These are phyloP conservation scores for Epinephelus moara DNA, from an alignment of 2,113 vertebrate species.

Conservation along the genomic window DNA sequence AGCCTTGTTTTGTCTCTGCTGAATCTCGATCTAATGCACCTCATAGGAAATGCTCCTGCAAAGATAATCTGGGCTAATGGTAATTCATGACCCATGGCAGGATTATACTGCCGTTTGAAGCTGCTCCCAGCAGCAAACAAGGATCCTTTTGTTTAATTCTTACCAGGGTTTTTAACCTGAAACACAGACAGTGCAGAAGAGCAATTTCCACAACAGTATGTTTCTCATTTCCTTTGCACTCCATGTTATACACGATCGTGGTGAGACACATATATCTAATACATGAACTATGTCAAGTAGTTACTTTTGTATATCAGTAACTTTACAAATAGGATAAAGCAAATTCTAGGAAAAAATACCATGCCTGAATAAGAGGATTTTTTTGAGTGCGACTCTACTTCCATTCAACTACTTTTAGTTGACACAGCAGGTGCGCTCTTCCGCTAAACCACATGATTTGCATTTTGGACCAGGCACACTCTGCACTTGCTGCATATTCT, in stretches of 20 bases:
- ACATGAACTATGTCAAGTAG: constrained; percentile 17
- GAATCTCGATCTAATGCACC: constrained; percentile 46
- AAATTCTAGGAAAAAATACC: constrained; percentile 33
- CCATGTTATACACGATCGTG: background rate
- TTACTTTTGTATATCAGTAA: constrained; percentile 45
- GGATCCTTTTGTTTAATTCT: constrained; percentile 62
- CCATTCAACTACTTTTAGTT: constrained; percentile 18
- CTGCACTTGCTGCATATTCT: background rate
- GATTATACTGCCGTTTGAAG: constrained; percentile 74
- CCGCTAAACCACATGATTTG: constrained; percentile 8
- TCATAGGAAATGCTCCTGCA: constrained; percentile 57
- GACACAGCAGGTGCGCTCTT: constrained; percentile 37
- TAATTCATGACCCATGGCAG: constrained; percentile 64
- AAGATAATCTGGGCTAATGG: constrained; percentile 67
- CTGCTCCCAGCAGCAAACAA: constrained; percentile 57
- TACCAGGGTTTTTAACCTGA: constrained; percentile 46
- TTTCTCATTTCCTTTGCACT: constrained; percentile 62
- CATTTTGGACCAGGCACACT: constrained; percentile 2
- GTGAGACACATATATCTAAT: background rate
- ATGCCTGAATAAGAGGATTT: constrained; percentile 38
- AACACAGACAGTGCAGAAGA: constrained; percentile 23
- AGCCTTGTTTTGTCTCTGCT: constrained; percentile 39
- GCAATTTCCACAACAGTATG: constrained; percentile 31
- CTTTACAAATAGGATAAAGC: constrained; percentile 39
- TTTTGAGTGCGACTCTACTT: constrained; percentile 12